These are phyloP conservation scores for Pluvianellus socialis DNA, from an alignment of 2,113 vertebrate species.

Conservation along the genomic window DNA sequence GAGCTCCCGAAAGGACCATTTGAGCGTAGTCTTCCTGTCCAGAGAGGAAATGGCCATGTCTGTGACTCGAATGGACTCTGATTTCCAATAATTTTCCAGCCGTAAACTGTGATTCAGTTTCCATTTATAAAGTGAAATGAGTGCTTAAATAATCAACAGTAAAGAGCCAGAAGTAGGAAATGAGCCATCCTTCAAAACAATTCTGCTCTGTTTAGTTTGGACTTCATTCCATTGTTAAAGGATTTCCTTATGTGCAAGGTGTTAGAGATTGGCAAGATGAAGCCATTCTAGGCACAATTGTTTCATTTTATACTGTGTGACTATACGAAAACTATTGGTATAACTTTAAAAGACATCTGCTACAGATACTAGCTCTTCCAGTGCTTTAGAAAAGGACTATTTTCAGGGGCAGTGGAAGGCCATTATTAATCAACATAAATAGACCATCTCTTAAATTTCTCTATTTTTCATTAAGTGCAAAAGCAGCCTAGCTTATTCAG, in stretches of 20 bases:
- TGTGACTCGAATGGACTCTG: conserved; percentile 66
- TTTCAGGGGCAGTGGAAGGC: neutral
- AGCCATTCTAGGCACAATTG: neutral
- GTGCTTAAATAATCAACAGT: conserved; percentile 68
- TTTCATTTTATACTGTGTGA: neutral
- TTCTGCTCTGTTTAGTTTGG: conserved; percentile 73
- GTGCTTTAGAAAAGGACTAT: neutral
- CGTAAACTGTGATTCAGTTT: conserved; percentile 77
- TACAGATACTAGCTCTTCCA: neutral
- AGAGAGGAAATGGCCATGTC: conserved; percentile 76
- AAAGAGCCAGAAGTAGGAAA: conserved; percentile 74
- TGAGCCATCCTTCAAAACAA: conserved; percentile 75
- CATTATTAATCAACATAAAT: neutral
- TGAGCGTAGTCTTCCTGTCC: conserved; percentile 74
- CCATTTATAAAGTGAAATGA: conserved; percentile 80
- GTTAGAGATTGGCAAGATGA: conserved; percentile 47
- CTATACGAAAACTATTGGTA: neutral
- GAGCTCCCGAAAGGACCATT: conserved; percentile 69
- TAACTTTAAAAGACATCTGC: conserved; percentile 7
- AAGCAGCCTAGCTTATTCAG: neutral
- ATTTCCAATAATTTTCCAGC: conserved; percentile 78
- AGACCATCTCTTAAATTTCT: neutral
- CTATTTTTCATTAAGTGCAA: neutral
- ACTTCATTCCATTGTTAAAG: conserved; percentile 69
- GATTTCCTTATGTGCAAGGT: conserved; percentile 78